phyloP scores from a whole-genome alignment of 2,797 vertebrate species.

The Poeciliopsis turneri region DNA sequence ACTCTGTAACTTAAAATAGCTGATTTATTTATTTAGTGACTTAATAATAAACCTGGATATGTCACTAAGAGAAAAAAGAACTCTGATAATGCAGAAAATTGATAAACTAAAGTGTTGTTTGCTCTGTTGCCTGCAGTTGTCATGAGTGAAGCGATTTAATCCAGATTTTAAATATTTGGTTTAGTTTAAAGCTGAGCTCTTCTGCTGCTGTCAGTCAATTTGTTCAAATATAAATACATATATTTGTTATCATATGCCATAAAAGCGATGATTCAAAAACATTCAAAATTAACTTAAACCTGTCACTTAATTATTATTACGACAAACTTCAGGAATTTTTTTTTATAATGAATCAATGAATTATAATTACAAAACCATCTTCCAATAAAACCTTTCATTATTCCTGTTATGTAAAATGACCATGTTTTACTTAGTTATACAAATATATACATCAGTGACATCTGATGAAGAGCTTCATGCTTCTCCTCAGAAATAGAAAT shows the following conservation, averaged over 20 bases:
- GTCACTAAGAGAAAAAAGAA: background rate
- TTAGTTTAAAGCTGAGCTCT: background rate
- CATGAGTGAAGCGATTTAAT: background rate
- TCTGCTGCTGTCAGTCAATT: background rate
- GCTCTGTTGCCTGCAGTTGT: background rate
- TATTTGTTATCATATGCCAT: background rate
- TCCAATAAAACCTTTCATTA: background rate
- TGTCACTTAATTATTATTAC: background rate
- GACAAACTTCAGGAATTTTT: background rate
- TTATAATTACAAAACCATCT: background rate
- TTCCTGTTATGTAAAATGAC: background rate
- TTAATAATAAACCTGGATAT: background rate
- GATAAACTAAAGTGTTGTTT: background rate
- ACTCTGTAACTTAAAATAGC: too few relatives aligned
- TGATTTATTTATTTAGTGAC: background rate
- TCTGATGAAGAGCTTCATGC: background rate
- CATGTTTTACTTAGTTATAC: background rate
- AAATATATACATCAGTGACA: background rate
- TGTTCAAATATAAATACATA: background rate
- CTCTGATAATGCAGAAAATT: background rate
- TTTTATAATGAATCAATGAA: background rate
- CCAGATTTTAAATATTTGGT: background rate
- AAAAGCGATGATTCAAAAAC: background rate
- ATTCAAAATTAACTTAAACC: background rate
- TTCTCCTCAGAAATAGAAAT: background rate